These are phyloP conservation scores for Blennius ocellaris DNA, from an alignment of 2,113 vertebrate species.

Conservation along the genomic window DNA sequence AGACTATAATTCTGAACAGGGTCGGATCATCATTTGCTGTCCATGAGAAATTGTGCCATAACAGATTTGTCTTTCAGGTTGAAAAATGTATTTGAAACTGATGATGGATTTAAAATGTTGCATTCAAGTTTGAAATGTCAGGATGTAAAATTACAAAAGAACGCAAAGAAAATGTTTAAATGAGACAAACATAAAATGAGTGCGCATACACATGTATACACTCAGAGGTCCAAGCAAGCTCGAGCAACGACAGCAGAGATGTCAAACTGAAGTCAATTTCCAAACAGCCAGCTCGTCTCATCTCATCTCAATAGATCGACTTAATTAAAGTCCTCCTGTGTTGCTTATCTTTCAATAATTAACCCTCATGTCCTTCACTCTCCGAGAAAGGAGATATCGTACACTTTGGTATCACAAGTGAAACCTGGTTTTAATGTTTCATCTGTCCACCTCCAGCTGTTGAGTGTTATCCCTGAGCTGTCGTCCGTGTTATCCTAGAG, in stretches of 20 bases:
- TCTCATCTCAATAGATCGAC: conserved; percentile 43
- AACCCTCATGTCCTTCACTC: background rate
- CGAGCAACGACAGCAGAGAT: background rate
- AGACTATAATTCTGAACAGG: too few relatives aligned
- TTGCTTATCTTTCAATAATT: conserved; percentile 34
- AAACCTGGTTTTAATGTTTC: background rate
- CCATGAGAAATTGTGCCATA: too few relatives aligned
- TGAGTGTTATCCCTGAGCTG: conserved; percentile 5
- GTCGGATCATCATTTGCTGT: too few relatives aligned
- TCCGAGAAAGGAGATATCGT: conserved; percentile 1
- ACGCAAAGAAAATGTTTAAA: too few relatives aligned
- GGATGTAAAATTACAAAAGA: too few relatives aligned
- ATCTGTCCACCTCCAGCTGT: conserved; percentile 22
- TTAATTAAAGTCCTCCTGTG: conserved; percentile 15
- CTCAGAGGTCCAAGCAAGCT: background rate
- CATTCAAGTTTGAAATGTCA: too few relatives aligned
- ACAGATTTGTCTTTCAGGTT: too few relatives aligned
- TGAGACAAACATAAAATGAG: background rate
- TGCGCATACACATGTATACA: background rate
- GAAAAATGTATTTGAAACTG: too few relatives aligned
- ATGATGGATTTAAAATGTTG: too few relatives aligned
- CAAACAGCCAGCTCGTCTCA: conserved; percentile 43
- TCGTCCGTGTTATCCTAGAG: conserved; percentile 29
- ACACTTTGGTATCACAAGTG: conserved; percentile 3
- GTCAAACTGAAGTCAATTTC: conserved; percentile 50